Evolutionary conservation across 2,888 invertebrate genomes (phyloP).

Genomic region (Heterodera filipjevi): DNA sequence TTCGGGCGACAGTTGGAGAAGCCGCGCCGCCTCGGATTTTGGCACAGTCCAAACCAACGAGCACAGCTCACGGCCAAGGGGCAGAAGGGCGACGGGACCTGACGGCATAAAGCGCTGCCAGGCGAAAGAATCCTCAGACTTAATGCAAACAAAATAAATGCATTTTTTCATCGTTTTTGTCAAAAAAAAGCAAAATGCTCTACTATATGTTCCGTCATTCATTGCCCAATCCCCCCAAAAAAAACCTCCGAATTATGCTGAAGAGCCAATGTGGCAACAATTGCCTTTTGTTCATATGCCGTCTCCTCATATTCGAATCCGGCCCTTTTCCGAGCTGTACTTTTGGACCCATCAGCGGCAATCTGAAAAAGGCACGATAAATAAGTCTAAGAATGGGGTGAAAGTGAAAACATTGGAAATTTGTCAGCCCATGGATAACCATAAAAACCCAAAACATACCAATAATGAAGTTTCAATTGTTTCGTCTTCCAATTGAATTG

Average conservation of each 20-base stretch:
- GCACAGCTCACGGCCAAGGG: conserved; percentile 78
- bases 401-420: neutral
- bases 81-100: conserved; percentile 89
- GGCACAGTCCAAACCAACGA: conserved; percentile 94
- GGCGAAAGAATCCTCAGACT: conserved; percentile 70
- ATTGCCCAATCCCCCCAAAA: too few species aligned
- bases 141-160: conserved; percentile 71
- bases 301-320: conserved; percentile 79
- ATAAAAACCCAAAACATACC: too few species aligned
- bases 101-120: conserved; percentile 93
- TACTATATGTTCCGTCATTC: too few species aligned
- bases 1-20: conserved; percentile 76
- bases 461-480: conserved; percentile 66
- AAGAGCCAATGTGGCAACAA: conserved; percentile 86
- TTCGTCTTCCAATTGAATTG: conserved; percentile 66
- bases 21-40: conserved; percentile 75
- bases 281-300: conserved; percentile 85
- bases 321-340: conserved; percentile 82
- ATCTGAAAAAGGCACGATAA: too few species aligned
- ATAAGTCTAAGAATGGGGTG: too few species aligned
- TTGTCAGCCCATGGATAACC: conserved; percentile 57
- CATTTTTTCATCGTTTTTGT: conserved; percentile 61
- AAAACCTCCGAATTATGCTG: conserved; percentile 15
- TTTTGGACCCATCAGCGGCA: conserved; percentile 92
- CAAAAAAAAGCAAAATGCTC: conserved; percentile 71